Base-by-base conservation (phyloP, 2,797 vertebrate species). In the Acanthopagrus latus region DNA sequence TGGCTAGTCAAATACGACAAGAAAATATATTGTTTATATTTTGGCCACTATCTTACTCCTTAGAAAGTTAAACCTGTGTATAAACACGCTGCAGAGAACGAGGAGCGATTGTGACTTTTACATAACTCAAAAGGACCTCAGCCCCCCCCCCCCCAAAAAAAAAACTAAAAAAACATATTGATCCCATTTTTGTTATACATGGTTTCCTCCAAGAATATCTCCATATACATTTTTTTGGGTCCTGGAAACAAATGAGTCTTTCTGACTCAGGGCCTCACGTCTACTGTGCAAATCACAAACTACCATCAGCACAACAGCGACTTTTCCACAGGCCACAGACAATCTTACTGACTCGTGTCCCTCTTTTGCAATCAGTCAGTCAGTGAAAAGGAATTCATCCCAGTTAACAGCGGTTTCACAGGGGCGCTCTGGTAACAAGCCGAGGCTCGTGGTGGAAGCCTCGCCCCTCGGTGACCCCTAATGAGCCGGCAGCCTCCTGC, bases 401-500 rank as follows among this genome's bases (percentile, higher is more conserved):
- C 71, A 72, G 82, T 83, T 81, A 88, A 65, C 63, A 29, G 71
- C 2, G 59, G 69, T 68, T 72, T 84, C 64, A 50, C 78, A 33
- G 38, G 58, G 79, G 33, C 3, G 73, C 74, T 52, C 18, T 41
- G 77, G 83, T 85, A 90, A 91, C 88, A 84, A 90, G 89, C 86
- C 14, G 64, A 13, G 74, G 64, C 86, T 86, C 86, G 2, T 48
- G 20, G 81, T 74, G 86, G 85, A 84, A 71, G 83, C 47, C 83
- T 89, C 56, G 80, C 41, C 88, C 89, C 85, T 80, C 72, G 33
- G 82, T 92, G 91, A 93, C 90, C 89, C 88, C 74, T 90, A 86
- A 93, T 89, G 88, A 91, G 89, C 83, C 84, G 4, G 86, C 85
- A 85, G 91, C 88, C 80, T 88, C 83, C 87, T 60, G 88, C 78